These are phyloP conservation scores for Tadarida brasiliensis DNA, from an alignment of 2,797 vertebrate genomes.

Conservation along the genomic window DNA sequence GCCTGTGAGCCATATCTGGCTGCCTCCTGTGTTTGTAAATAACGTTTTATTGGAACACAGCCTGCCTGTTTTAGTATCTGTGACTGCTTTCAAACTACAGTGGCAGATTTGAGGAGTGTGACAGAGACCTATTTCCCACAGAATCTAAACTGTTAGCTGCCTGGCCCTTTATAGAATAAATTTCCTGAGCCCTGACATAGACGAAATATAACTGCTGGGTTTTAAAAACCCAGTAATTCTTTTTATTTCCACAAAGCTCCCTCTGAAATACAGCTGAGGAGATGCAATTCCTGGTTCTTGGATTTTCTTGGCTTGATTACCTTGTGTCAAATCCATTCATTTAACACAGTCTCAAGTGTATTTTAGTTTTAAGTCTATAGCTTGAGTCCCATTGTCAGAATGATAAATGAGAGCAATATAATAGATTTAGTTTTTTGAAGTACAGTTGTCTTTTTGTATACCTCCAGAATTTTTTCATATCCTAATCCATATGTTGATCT, in stretches of 20 bases:
- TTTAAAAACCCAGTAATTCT: background rate
- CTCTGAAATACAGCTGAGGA: conserved; percentile 17
- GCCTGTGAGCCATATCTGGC: background rate
- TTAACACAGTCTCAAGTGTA: background rate
- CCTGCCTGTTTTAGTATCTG: background rate
- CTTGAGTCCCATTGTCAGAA: conserved; percentile 36
- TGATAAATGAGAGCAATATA: background rate
- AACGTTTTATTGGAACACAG: conserved; percentile 30
- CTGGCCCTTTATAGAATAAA: conserved; percentile 2
- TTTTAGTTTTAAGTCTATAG: conserved; percentile 52
- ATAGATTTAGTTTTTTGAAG: background rate
- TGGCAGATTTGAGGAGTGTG: background rate
- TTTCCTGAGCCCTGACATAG: background rate
- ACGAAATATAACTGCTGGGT: background rate
- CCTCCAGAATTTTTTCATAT: conserved; percentile 19
- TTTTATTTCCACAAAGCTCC: conserved; percentile 22
- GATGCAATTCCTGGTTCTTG: background rate
- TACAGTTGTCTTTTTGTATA: background rate
- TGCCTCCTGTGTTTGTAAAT: conserved; percentile 1
- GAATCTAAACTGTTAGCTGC: background rate
- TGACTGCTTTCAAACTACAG: background rate
- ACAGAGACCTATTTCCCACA: background rate
- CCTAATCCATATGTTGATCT: background rate
- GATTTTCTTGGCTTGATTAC: background rate
- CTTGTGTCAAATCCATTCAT: background rate